Percentiles rank a stretch among this genome's conserved stretches.
phyloP scores from a whole-genome alignment of 2,888 invertebrate genomes.

The Slavum lentiscoides region DNA sequence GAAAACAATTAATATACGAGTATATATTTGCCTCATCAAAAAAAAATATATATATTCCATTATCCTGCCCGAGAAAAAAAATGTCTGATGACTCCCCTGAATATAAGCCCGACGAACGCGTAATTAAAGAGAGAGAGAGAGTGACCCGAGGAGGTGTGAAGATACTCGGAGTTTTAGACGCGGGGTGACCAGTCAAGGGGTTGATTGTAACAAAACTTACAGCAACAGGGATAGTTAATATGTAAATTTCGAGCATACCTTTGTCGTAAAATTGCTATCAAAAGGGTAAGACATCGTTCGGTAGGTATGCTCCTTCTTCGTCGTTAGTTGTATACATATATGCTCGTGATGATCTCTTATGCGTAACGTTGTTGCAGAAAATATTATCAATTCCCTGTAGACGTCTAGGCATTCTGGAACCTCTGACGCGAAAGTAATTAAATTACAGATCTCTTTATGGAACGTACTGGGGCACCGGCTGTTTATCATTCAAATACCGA shows the following conservation, averaged over 20 bases:
- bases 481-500: neutral
- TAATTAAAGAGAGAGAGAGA: constrained; percentile 4
- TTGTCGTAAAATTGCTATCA: constrained; percentile 21
- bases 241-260: constrained; percentile 22
- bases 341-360: no score
- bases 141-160: neutral
- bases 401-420: neutral
- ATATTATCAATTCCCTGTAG: neutral
- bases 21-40: neutral
- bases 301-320: no score
- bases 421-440: neutral
- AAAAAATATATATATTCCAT: neutral
- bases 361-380: neutral
- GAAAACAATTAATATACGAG: no score
- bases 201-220: constrained; percentile 13
- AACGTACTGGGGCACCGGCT: neutral
- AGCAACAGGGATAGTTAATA: constrained; percentile 1
- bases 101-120: constrained; percentile 12
- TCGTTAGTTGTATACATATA: no score
- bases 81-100: no score
- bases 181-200: constrained; percentile 20
- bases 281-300: neutral
- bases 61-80: no score
- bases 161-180: neutral
- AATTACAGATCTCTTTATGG: neutral